Base-by-base conservation (phyloP, 2,113 vertebrate genomes). In the Heliornis fulica region DNA sequence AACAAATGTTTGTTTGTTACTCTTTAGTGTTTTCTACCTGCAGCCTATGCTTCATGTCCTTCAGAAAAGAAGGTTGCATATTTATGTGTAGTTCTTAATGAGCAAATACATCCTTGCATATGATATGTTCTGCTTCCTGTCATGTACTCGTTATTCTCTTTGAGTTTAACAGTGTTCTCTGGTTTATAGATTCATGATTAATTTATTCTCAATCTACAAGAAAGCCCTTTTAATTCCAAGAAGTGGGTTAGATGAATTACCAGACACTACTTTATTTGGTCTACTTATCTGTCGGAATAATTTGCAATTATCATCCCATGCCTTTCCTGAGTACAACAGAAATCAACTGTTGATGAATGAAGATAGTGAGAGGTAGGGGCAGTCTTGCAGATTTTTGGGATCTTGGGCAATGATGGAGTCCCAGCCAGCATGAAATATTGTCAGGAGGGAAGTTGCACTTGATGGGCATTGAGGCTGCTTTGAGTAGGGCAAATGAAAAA, bases 141-240 rank as follows among this genome's bases (percentile, higher is more conserved):
- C 94, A 94, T 95, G 93, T 93, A 94, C 88, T 96, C 63, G 34
- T 89, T 96, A 97, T 90, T 97, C 88, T 94, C 83, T 96, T 94
- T 83, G 90, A 97, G 90, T 95, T 96, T 95, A 93, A 83, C 81
- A 70, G 66, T 91, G 90, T 94, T 94, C 79, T 92, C 74, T 92
- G 90, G 61, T 96, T 97, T 97, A 96, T 68, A 90, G 89, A 79
- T 59, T 97, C 88, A 97, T 96, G 90, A 93, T 95, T 96, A 97
- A 97, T 97, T 96, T 95, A 97, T 97, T 89, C 83, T 93, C 74
- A 95, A 94, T 96, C 91, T 97, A 90, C 69, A 96, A 93, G 90
- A 89, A 92, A 95, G 53, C 41, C 53, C 61, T 95, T 92, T 94
- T 96, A 95, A 97, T 97, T 96, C 69, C 80, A 96, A 94, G 91